These are phyloP conservation scores for Prochilodus magdalenae DNA, from an alignment of 2,113 vertebrate genomes.

Conservation along the genomic window DNA sequence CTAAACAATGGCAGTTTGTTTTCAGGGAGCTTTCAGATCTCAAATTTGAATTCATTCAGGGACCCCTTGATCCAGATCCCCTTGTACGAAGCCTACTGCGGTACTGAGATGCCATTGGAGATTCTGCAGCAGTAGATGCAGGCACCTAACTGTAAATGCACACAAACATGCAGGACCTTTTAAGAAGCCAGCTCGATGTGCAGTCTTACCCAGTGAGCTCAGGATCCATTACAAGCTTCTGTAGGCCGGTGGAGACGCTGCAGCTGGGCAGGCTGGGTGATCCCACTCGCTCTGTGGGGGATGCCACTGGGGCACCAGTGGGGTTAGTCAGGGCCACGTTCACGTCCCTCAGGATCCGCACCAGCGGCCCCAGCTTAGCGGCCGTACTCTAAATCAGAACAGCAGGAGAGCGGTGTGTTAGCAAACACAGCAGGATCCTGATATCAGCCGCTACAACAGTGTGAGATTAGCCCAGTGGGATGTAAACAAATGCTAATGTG, in stretches of 20 bases:
- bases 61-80: too few species aligned
- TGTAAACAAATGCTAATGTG: neutral
- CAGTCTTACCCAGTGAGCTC: constrained; percentile 84
- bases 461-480: neutral
- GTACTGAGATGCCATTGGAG: too few species aligned
- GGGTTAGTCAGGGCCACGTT: constrained; percentile 87
- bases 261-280: constrained; percentile 77
- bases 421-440: neutral
- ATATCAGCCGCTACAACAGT: neutral
- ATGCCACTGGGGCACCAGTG: constrained; percentile 77
- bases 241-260: constrained; percentile 84
- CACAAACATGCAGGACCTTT: too few species aligned
- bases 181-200: neutral
- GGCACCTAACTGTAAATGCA: too few species aligned
- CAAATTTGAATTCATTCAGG: too few species aligned
- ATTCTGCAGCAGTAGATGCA: too few species aligned
- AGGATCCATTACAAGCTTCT: constrained; percentile 89
- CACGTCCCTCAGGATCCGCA: constrained; percentile 92
- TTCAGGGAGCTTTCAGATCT: too few species aligned
- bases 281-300: constrained; percentile 76
- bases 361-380: constrained; percentile 89
- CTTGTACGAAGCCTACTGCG: too few species aligned
- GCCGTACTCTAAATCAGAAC: constrained; percentile 76
- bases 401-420: neutral
- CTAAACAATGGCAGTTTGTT: too few species aligned